Evolutionary conservation across 2,113 vertebrate species (phyloP), one percentile per base, ranked within the genome.

Genomic region (Rhombomys opimus): DNA sequence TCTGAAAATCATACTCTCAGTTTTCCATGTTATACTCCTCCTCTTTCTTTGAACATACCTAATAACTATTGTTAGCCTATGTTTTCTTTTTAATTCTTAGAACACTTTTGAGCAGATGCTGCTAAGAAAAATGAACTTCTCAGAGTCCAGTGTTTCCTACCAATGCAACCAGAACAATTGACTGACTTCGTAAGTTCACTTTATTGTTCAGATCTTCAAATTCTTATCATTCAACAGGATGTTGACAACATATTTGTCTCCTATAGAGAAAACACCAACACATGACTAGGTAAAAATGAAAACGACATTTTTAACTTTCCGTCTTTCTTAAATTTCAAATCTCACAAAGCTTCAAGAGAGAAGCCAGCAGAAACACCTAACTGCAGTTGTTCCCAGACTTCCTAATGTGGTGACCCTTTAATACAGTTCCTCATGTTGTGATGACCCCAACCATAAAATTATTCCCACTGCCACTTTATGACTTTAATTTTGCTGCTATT

Each of bases 261-360:
- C 27, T 65, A 90, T 15, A n/a, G n/a, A 95, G 41, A 84, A 96
- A 91, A 84, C 4, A 52, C 25, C 80, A 90, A 87, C 20, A n/a
- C 2, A 6, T 61, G n/a, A 93, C 50, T 32, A 81, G 8, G 61
- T 89, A n/a, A 25, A 67, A 93, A 93, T 2, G 8, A 54, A 82
- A 65, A 91, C n/a, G 25, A 78, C 54, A 75, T n/a, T 25, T 86
- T 72, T 38, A 81, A 63, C 32, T 80, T 67, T 15, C 22, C 22
- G 13, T 8, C 41, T 72, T 65, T 90, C 87, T 41, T 84, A 95
- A 73, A 59, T 89, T 93, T 94, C 18, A 61, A 30, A 80, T 85
- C 35, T 91, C 68, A 87, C 18, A 59, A 82, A 85, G 38, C 81
- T 88, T 89, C 88, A 35, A 89, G 9, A 57, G n/a, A 88, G 22